Conservation (phyloP, 1,140 invertebrate species). For the Apis cerana region DNA sequence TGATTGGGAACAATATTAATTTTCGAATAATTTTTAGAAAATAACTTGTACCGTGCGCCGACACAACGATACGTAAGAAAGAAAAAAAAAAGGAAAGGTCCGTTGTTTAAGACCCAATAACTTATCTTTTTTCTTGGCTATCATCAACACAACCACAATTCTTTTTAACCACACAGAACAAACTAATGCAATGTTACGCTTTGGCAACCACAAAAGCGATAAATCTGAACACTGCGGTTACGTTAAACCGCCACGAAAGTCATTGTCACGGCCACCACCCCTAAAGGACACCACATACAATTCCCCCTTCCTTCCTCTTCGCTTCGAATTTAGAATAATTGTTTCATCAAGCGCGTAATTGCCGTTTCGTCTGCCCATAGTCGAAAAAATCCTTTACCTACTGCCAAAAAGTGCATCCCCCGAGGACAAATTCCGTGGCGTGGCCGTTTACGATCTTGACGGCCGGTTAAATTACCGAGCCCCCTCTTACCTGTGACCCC, state of each 20-base stretch:
- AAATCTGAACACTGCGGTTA: conserved; percentile 32
- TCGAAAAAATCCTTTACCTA: too few relatives aligned
- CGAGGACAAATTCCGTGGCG: conserved; percentile 41
- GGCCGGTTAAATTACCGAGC: conserved; percentile 59
- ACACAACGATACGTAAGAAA: neutral
- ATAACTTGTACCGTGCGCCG: too few relatives aligned
- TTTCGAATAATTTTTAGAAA: too few relatives aligned
- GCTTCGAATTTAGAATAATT: too few relatives aligned
- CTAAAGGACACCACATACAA: too few relatives aligned
- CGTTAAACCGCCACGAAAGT: conserved; percentile 7
- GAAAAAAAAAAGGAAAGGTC: neutral
- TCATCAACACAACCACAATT: neutral
- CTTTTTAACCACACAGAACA: conserved; percentile 30
- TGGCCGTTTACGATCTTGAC: conserved; percentile 59
- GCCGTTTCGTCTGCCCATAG: too few relatives aligned
- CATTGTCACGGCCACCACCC: conserved; percentile 6
- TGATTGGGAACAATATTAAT: too few relatives aligned
- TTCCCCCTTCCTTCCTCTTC: neutral
- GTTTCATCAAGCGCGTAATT: too few relatives aligned
- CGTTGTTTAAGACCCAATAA: neutral
- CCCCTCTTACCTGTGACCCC: conserved; percentile 22
- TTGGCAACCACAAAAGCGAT: conserved; percentile 22
- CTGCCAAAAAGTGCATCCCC: neutral
- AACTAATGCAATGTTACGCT: conserved; percentile 32
- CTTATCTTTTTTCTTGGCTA: neutral